Evolutionary conservation across 2,797 vertebrate genomes (phyloP).

Genomic region (Australoheros facetus): DNA sequence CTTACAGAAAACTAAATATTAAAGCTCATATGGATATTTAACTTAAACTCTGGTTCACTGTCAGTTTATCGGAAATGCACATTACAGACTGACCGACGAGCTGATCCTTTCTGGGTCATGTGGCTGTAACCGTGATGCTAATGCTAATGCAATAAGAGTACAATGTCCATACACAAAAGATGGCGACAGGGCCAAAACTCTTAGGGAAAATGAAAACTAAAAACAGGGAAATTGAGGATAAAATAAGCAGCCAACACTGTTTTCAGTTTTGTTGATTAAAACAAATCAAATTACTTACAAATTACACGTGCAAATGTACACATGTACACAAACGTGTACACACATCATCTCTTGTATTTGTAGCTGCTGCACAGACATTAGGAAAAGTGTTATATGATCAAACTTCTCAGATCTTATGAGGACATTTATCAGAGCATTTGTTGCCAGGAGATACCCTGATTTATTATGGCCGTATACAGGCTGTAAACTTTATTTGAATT

Average conservation of each 20-base stretch:
- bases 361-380: background rate
- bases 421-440: slow-evolving; percentile 34
- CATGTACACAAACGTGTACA: background rate
- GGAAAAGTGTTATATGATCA: background rate
- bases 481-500: slow-evolving; percentile 63
- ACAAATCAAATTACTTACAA: background rate
- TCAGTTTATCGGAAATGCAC: too few species aligned
- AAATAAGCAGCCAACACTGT: background rate
- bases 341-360: background rate
- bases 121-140: too few species aligned
- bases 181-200: background rate
- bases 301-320: too few species aligned
- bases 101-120: too few species aligned
- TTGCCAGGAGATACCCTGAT: slow-evolving; percentile 51
- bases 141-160: background rate
- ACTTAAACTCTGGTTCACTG: too few species aligned
- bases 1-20: too few species aligned
- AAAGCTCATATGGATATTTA: too few species aligned
- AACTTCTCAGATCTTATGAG: background rate
- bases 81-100: too few species aligned
- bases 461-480: slow-evolving; percentile 39
- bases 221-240: background rate
- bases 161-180: background rate
- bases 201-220: background rate
- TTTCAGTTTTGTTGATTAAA: background rate